A percentile compares a stretch with the other conserved stretches of the same genome.
These are phyloP conservation scores for Ptychadena robeensis DNA, from an alignment of 2,797 vertebrate species.

Conservation along the genomic window DNA sequence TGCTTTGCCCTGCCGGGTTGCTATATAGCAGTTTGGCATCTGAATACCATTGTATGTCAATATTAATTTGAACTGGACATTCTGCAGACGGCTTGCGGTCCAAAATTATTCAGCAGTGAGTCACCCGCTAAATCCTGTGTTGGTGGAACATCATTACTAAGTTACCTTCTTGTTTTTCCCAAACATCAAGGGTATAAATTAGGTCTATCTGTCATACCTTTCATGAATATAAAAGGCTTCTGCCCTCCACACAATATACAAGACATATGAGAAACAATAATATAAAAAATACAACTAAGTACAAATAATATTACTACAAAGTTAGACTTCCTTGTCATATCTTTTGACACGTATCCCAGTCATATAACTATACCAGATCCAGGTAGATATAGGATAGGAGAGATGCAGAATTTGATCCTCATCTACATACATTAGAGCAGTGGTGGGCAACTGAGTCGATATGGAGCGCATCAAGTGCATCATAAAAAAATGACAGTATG, in stretches of 20 bases:
- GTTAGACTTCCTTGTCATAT: background rate
- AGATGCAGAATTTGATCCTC: too few relatives aligned
- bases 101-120: conserved; percentile 71
- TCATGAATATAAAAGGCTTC: background rate
- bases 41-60: conserved; percentile 76
- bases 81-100: conserved; percentile 64
- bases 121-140: conserved; percentile 66
- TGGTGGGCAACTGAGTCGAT: too few relatives aligned
- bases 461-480: too few relatives aligned
- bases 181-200: background rate
- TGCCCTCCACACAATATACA: background rate
- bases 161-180: conserved; percentile 60
- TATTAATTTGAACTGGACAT: conserved; percentile 72
- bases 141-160: conserved; percentile 63
- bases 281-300: background rate
- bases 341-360: too few relatives aligned
- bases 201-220: background rate
- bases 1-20: conserved; percentile 69
- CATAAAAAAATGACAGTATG: too few relatives aligned
- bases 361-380: too few relatives aligned
- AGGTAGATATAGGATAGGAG: too few relatives aligned
- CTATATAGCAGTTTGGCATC: conserved; percentile 71
- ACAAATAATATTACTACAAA: background rate
- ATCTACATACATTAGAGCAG: too few relatives aligned
- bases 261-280: background rate